Evolutionary conservation across 2,888 invertebrate genomes (phyloP).

Genomic region (Bellardia bayeri): DNA sequence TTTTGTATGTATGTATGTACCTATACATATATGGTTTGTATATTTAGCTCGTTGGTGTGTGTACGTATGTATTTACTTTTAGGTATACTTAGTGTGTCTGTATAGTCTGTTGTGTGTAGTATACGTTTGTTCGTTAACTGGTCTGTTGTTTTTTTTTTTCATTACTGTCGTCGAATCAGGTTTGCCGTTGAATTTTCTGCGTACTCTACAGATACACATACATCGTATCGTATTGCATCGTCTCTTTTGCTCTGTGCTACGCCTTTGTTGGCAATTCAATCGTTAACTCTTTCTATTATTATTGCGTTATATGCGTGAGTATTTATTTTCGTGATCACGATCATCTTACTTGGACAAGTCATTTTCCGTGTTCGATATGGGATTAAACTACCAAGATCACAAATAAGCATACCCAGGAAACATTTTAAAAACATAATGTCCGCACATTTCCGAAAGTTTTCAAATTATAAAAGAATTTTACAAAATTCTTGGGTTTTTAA

Average conservation of each 20-base stretch:
- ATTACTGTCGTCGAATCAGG: slow-evolving; percentile 68
- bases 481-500: too few relatives aligned
- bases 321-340: slow-evolving; percentile 73
- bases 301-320: slow-evolving; percentile 80
- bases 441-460: too few relatives aligned
- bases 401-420: too few relatives aligned
- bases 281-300: slow-evolving; percentile 45
- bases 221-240: slow-evolving; percentile 6
- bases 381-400: too few relatives aligned
- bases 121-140: slow-evolving; percentile 63
- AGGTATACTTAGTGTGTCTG: neutral
- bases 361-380: neutral
- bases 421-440: too few relatives aligned
- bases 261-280: slow-evolving; percentile 63
- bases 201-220: slow-evolving; percentile 39
- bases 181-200: slow-evolving; percentile 69
- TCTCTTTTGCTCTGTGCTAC: slow-evolving; percentile 60
- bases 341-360: slow-evolving; percentile 15
- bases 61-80: slow-evolving; percentile 2
- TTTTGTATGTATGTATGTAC: neutral
- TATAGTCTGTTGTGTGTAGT: slow-evolving; percentile 22
- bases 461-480: too few relatives aligned
- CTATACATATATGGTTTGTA: neutral
- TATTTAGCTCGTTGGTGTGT: slow-evolving; percentile 7
- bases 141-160: slow-evolving; percentile 58